A percentile compares a stretch with the other conserved stretches of the same genome.
Conservation (phyloP, 2,888 invertebrate species). For the Chromoteleia sp. region DNA sequence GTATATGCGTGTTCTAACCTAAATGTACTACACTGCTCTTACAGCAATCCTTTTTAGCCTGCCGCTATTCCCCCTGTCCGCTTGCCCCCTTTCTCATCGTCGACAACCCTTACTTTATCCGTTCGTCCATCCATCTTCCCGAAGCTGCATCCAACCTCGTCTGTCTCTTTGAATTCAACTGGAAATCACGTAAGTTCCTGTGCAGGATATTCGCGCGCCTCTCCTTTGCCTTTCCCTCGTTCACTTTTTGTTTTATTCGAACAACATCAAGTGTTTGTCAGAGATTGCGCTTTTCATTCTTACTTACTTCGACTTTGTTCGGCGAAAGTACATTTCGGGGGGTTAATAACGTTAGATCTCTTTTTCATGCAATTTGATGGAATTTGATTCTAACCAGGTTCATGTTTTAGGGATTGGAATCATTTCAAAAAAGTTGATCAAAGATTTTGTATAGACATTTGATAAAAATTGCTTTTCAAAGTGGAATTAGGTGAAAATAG, state of each 20-base stretch:
- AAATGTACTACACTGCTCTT: slow-evolving; percentile 46
- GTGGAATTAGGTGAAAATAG: too few species aligned
- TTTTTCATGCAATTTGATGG: too few species aligned
- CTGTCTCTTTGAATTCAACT: slow-evolving; percentile 68
- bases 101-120: slow-evolving; percentile 71
- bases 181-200: slow-evolving; percentile 70
- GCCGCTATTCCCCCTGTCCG: slow-evolving; percentile 47
- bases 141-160: slow-evolving; percentile 67
- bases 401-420: too few species aligned
- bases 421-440: too few species aligned
- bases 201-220: slow-evolving; percentile 59
- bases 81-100: slow-evolving; percentile 65
- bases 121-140: slow-evolving; percentile 65
- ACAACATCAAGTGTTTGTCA: slow-evolving; percentile 62
- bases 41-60: slow-evolving; percentile 59
- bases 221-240: slow-evolving; percentile 35
- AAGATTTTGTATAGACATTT: too few species aligned
- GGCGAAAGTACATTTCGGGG: too few species aligned
- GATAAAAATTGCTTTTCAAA: too few species aligned
- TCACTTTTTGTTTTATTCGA: slow-evolving; percentile 54
- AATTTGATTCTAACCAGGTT: too few species aligned
- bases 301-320: slow-evolving; percentile 35
- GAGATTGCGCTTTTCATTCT: slow-evolving; percentile 66
- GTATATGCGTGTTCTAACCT: slow-evolving; percentile 41
- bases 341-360: slow-evolving; percentile 21